Evolutionary conservation across 2,888 invertebrate species (phyloP).

Genomic region (Sturmia bella): DNA sequence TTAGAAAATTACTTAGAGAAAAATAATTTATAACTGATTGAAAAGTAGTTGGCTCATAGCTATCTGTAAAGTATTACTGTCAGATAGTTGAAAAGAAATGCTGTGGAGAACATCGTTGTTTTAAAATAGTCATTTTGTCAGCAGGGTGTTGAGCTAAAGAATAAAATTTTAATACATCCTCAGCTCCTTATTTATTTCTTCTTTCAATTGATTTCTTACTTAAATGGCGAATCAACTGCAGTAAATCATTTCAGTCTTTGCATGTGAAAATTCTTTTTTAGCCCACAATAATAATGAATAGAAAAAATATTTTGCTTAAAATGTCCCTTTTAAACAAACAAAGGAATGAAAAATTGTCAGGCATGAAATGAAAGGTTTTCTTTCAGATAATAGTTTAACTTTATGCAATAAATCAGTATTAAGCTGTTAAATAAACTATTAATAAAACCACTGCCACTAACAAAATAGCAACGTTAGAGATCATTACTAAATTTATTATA

Average conservation of each 20-base stretch:
- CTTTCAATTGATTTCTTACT: too few species aligned
- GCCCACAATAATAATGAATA: conserved; percentile 11
- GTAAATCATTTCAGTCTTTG: conserved; percentile 44
- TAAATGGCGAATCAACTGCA: conserved; percentile 3
- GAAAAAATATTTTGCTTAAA: conserved; percentile 11
- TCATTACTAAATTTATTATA: conserved; percentile 35
- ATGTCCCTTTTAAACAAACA: conserved; percentile 19
- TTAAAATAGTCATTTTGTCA: too few species aligned
- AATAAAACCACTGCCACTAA: conserved; percentile 36
- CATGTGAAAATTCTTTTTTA: conserved; percentile 31
- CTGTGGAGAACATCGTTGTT: too few species aligned
- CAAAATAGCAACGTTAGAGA: conserved; percentile 30
- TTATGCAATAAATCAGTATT: conserved; percentile 66
- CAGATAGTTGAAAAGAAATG: too few species aligned
- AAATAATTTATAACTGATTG: too few species aligned
- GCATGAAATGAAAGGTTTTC: conserved; percentile 35
- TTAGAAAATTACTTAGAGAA: too few species aligned
- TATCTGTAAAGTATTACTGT: too few species aligned
- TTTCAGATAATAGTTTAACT: conserved; percentile 46
- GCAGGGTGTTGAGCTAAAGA: too few species aligned
- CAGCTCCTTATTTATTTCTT: too few species aligned
- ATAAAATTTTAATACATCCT: too few species aligned
- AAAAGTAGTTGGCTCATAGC: too few species aligned
- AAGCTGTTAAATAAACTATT: conserved; percentile 62
- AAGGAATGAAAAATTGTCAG: conserved; percentile 3